Evolutionary conservation across 2,797 vertebrate genomes (phyloP), one percentile per base, ranked within the genome.

Genomic region (Tokudaia tokunoshimensis): DNA sequence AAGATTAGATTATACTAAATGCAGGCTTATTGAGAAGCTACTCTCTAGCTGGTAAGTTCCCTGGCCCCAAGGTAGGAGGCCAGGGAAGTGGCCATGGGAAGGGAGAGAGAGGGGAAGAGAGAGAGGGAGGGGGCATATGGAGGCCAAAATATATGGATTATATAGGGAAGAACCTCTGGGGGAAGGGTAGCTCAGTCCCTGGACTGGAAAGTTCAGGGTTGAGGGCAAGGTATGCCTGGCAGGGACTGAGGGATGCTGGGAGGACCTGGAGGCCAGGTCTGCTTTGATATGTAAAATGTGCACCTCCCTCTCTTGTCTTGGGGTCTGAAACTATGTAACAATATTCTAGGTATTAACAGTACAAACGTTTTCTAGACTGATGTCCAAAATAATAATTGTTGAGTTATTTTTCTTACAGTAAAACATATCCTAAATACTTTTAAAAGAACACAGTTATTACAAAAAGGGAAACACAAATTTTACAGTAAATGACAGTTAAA

Each of bases 401-500:
- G 70, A 72, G 19, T 79, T 24, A 61, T 92, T 74, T 89, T 22
- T 52, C 34, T 89, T 50, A 50, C 70, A 67, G 14, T 67, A 11
- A 52, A 85, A 57, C 7, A 82, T 92, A 70, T 37, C 3, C 20
- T 93, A 13, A 89, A 80, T 63, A 94, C 80, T 72, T 37, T 59
- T 34, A 61, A 44, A 26, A 95, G 24, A 92, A 2, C 84, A 79
- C 63, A 24, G 20, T 88, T 1, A 34, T 72, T 76, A 17, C 34
- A 70, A 9, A 17, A 13, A 50, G 26, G 3, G 24, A 50, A 50
- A 31, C 20, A 61, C 14, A 17, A 1, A 9, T 34, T 91, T 81
- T 50, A 41, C 92, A 96, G 50, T 57, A 57, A 95, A 88, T 76
- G 37, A 96, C 22, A 93, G 78, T 0, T 89, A 94, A 97, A 97